Evolutionary conservation across 2,888 invertebrate species (phyloP).

Genomic region (Acanthacorydalis orientalis): DNA sequence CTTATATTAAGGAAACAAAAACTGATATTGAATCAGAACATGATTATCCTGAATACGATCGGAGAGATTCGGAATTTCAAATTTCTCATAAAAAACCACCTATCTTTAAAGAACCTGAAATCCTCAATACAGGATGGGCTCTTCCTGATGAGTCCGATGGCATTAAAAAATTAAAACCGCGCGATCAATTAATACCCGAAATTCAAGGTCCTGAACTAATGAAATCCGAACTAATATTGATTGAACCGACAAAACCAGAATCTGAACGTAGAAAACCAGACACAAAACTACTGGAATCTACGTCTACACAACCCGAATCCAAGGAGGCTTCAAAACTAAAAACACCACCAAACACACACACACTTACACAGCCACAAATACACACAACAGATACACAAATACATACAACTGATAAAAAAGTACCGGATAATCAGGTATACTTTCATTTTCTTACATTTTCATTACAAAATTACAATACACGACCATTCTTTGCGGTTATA

Average conservation of each 20-base stretch:
- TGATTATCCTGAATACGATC: constrained; percentile 8
- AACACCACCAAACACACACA: constrained; percentile 10
- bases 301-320: constrained; percentile 9
- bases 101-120: constrained; percentile 9
- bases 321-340: constrained; percentile 5
- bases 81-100: neutral
- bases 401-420: too few species aligned
- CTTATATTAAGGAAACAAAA: neutral
- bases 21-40: constrained; percentile 8
- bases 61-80: neutral
- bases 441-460: too few species aligned
- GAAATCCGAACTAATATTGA: constrained; percentile 10
- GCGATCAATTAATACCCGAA: constrained; percentile 5
- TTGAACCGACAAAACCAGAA: constrained; percentile 16
- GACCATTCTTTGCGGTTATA: too few species aligned
- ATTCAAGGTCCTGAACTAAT: constrained; percentile 8
- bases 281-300: constrained; percentile 9
- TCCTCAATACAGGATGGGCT: too few species aligned
- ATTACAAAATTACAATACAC: too few species aligned
- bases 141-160: too few species aligned
- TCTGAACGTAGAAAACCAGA: constrained; percentile 13
- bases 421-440: too few species aligned
- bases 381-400: neutral
- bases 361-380: constrained; percentile 15
- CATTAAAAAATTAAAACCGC: constrained; percentile 6